Evolutionary conservation across 2,797 vertebrate species (phyloP).

Genomic region (Falco naumanni): DNA sequence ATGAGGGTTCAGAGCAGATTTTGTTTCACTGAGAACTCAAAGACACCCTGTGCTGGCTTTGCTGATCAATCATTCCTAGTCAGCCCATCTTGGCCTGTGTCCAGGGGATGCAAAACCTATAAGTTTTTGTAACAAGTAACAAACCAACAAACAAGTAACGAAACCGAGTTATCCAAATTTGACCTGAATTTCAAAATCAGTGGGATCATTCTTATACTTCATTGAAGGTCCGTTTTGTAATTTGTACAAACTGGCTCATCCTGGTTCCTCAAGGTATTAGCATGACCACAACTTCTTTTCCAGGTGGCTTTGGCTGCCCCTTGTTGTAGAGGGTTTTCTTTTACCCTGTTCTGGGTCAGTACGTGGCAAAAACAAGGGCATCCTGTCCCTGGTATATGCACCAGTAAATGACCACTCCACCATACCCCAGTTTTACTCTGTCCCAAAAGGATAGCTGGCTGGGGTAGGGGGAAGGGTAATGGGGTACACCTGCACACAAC

Average conservation of each 20-base stretch:
- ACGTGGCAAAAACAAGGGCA: background rate
- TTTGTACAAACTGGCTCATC: background rate
- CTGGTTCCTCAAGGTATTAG: background rate
- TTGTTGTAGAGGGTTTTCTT: background rate
- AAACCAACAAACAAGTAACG: background rate
- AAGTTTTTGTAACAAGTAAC: too few species aligned
- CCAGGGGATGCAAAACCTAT: background rate
- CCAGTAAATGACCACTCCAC: background rate
- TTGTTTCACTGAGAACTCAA: background rate
- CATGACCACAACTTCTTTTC: background rate
- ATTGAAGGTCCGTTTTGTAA: background rate
- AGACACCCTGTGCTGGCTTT: background rate
- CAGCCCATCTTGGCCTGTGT: background rate
- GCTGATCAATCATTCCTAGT: background rate
- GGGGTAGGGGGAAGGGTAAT: background rate
- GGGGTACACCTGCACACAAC: background rate
- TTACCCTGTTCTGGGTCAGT: background rate
- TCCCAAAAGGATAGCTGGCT: background rate
- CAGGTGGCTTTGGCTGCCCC: background rate
- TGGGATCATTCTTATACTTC: background rate
- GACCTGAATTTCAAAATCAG: background rate
- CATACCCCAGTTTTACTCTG: background rate
- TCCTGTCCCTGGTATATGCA: background rate
- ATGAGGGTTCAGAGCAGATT: background rate
- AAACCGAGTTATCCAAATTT: background rate